Evolutionary conservation across 2,888 invertebrate genomes (phyloP), one percentile per base, ranked within the genome.

Genomic region (Calameuta pallipes): DNA sequence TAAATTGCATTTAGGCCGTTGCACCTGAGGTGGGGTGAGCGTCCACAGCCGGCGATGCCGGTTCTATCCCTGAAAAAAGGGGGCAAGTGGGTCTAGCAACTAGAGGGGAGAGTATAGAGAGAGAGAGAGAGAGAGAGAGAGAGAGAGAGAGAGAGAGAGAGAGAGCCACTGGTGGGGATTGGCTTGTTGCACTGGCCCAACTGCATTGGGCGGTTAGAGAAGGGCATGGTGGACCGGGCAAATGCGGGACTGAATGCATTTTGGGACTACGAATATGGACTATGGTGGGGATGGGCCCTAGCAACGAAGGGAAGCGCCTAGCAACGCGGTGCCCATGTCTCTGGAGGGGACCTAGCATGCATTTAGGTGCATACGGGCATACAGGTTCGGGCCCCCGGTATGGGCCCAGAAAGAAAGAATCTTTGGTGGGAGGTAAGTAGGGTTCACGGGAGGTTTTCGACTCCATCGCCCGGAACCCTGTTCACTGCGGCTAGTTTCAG

Each of bases 401-500:
- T 85, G 85, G 87, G 85, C 85, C 86, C 87, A 80, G 85, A 89
- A 89, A 86, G 86, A 88, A 87, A 75, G 81, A 75, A 77, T 70
- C 69, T 13, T 15, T 82, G 81, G 90, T 90, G 91, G 91, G 91
- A 90, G 91, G 91, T 89, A 91, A 89, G 91, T 91, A 91, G 90
- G 91, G 91, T 91, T 91, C 91, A 91, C 89, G 86, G 86, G 90
- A 91, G 91, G 91, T 91, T 91, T 91, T 91, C 91, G 91, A 91
- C 91, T 91, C 89, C 89, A 89, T 86, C 85, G 88, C 84, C 87
- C 85, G 84, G n/a, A 73, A 37, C 71, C 74, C 80, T 68, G 77
- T 69, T 69, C 77, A 78, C 69, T 87, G 85, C 87, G 87, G 89
- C 90, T 90, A 91, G 90, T 90, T 91, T 88, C 89, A 91, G 90